phyloP scores from a whole-genome alignment of 1,140 invertebrate genomes.

The Heliothis subflexa region DNA sequence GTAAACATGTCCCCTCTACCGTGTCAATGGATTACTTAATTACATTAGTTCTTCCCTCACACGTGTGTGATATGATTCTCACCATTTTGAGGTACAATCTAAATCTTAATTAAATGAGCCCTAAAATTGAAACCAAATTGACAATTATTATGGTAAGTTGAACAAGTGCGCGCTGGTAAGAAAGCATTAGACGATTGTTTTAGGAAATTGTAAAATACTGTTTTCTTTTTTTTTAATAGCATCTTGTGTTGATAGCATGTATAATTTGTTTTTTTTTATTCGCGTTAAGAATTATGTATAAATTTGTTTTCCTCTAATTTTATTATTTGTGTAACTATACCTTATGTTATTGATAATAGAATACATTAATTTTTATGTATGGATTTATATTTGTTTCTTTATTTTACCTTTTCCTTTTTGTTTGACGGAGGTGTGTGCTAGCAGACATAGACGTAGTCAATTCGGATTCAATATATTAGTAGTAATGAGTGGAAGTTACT shows the following conservation, averaged over 20 bases:
- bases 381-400: constrained; percentile 79
- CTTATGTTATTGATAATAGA: constrained; percentile 86
- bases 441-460: constrained; percentile 15
- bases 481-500: background rate
- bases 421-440: constrained; percentile 48
- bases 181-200: constrained; percentile 68
- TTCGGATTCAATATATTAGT: background rate
- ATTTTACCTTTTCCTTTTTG: constrained; percentile 64
- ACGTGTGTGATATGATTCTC: constrained; percentile 34
- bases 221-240: constrained; percentile 72
- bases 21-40: constrained; percentile 55
- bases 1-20: background rate
- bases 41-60: constrained; percentile 45
- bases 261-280: constrained; percentile 83
- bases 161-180: constrained; percentile 67
- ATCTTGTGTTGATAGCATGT: constrained; percentile 84
- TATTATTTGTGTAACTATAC: constrained; percentile 85
- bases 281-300: constrained; percentile 85
- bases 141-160: constrained; percentile 68
- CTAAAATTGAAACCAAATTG: constrained; percentile 80
- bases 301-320: constrained; percentile 85
- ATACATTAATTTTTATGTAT: constrained; percentile 86
- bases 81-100: constrained; percentile 45
- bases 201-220: constrained; percentile 73
- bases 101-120: constrained; percentile 67